Evolutionary conservation across 2,113 vertebrate species (phyloP), one percentile per base, ranked within the genome.

Genomic region (Lepus timidus): DNA sequence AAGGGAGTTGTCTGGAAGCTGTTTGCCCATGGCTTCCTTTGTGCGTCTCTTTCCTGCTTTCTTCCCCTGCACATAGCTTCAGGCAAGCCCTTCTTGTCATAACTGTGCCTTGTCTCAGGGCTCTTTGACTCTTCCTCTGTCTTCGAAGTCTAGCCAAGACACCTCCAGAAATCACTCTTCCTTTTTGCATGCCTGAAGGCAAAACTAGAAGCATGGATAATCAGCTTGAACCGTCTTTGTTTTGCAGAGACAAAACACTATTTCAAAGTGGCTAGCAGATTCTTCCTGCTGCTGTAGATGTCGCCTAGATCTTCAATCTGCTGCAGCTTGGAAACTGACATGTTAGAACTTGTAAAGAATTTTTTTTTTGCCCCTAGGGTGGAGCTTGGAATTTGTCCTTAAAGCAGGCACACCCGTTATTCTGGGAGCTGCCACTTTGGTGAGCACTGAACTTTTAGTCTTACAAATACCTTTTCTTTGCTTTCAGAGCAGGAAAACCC

Each of bases 91-190:
- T 51, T 85, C 33, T 61, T 27, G 49, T 19, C 88, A 92, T 49
- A 93, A 85, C 27, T 73, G 90, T 70, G 31, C 55, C 51, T 81
- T 97, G 62, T 96, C 70, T 82, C 36, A 64, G 70, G 23, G 17
- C 58, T 73, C 90, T 71, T 93, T 93, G 58, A 27, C 9, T 44
- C 86, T 0, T 61, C 29, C 13, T 61, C 65, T 70, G 31, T 91
- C 90, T 93, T 96, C 89, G 55, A 95, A 4, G 22, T 88, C 67
- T 80, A 71, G 88, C 93, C 92, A 92, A 92, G 91, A 94, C 78
- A 97, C 95, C 96, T 97, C 96, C 79, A 95, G 95, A 92, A 81
- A 90, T 39, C 65, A 36, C 25, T 82, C 82, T 85, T 91, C 91
- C 33, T 93, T 94, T 96, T 36, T 93, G 23, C 20, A 88, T 3